Conservation (phyloP, 2,888 invertebrate genomes). For the Leptinotarsa peninsularis region DNA sequence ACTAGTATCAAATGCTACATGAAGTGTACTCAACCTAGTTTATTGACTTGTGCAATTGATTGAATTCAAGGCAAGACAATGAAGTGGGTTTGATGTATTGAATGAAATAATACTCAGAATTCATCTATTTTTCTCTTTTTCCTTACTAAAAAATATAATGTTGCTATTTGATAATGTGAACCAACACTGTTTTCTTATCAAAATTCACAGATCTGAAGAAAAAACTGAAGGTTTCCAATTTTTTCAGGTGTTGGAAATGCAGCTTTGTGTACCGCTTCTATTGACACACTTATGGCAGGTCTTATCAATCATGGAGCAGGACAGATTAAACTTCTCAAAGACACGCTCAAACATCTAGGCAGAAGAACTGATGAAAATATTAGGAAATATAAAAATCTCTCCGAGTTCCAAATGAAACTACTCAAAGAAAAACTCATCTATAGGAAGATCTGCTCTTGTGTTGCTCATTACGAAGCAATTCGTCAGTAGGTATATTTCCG, state of each 20-base stretch:
- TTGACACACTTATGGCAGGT: constrained; percentile 67
- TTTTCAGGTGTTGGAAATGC: constrained; percentile 61
- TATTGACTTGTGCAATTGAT: no score
- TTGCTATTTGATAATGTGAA: no score
- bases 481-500: constrained; percentile 51
- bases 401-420: not conserved
- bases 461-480: constrained; percentile 57
- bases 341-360: constrained; percentile 57
- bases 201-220: no score
- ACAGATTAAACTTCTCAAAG: constrained; percentile 65
- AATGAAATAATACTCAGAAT: no score
- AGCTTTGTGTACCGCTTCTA: constrained; percentile 67
- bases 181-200: no score
- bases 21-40: no score
- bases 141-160: no score
- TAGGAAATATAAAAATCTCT: not conserved
- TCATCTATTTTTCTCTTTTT: no score
- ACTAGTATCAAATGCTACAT: no score
- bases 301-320: constrained; percentile 68
- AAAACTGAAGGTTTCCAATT: not conserved
- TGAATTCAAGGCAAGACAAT: no score
- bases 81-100: no score
- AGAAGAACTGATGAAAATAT: constrained; percentile 2
- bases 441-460: constrained; percentile 47
- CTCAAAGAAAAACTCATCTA: constrained; percentile 32